Evolutionary conservation across 2,113 vertebrate species (phyloP), one percentile per base, ranked within the genome.

Genomic region (Ibidorhyncha struthersii): DNA sequence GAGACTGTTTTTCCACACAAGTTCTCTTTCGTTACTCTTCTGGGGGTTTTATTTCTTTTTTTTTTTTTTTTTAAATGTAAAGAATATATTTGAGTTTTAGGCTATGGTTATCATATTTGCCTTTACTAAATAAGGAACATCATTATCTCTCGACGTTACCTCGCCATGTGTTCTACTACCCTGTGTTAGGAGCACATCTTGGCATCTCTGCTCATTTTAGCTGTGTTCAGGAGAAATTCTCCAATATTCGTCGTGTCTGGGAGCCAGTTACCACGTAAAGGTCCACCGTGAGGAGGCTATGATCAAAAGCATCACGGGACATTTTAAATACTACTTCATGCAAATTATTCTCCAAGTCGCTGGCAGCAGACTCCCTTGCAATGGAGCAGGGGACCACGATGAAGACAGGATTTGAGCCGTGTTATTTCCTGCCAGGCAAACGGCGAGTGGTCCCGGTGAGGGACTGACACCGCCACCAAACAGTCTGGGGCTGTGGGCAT

Each of bases 71-170:
- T 81, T 82, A 0, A 32, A 91, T 85, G 78, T 90, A 56, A 79
- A 83, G 74, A 86, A 94, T 89, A 77, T 79, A 86, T 55, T 85
- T 82, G 72, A 59, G 59, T 63, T 93, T 95, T 41, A 36, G 4
- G 49, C 55, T 78, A n/a, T 0, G 16, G 89, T 90, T 95, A 62
- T 95, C 83, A 29, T 38, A 91, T 91, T 91, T 92, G 90, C 83
- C 82, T 97, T 89, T 89, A 90, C 94, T 96, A 96, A 95, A 93
- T 93, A 93, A 69, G 63, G 86, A 95, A 92, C 72, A 88, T 85
- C 82, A 89, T 91, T 92, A 91, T 90, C 81, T 96, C 87, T 91
- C 21, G 6, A 90, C 59, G 22, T 89, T 92, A 96, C 81, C 90
- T 94, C 65, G 15, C 89, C 81, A 95, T 94, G 93, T 96, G 95